Conservation (phyloP, 2,888 invertebrate species). For the Volucella inflata region DNA sequence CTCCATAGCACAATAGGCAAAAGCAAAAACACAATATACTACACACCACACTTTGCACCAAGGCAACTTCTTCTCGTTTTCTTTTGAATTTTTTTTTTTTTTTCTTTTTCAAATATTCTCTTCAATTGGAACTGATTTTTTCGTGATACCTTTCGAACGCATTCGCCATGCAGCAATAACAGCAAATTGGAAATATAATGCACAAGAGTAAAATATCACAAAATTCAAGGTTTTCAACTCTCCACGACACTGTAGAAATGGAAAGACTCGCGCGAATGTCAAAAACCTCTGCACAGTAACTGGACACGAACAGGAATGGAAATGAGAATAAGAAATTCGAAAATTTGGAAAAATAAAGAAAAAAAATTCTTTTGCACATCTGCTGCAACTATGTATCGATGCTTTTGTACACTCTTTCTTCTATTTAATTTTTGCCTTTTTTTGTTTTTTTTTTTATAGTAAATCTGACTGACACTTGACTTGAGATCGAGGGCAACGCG, state of each 20-base stretch:
- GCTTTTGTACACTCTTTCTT: neutral
- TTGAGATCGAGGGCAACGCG: conserved; percentile 18
- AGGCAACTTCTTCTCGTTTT: conserved; percentile 33
- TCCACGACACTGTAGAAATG: neutral
- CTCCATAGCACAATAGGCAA: conserved; percentile 36
- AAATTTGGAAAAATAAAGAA: neutral
- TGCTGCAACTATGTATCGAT: conserved; percentile 18
- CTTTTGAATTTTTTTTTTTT: conserved; percentile 16
- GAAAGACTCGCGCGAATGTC: conserved; percentile 7
- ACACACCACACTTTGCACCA: too few relatives aligned
- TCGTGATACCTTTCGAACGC: neutral
- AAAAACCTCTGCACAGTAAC: neutral
- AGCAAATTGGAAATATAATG: neutral
- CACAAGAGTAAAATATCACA: conserved; percentile 13
- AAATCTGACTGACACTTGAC: conserved; percentile 20
- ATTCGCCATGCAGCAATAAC: conserved; percentile 24
- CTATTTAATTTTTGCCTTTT: conserved; percentile 9
- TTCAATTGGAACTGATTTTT: conserved; percentile 24
- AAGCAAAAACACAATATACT: too few relatives aligned
- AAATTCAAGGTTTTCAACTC: conserved; percentile 32
- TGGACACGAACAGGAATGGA: too few relatives aligned
- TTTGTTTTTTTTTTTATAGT: conserved; percentile 9
- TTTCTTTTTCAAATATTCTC: neutral
- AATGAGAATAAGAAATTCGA: neutral
- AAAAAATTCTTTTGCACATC: conserved; percentile 19